Base-by-base conservation (phyloP, 2,113 vertebrate species). In the Varanus salvator region DNA sequence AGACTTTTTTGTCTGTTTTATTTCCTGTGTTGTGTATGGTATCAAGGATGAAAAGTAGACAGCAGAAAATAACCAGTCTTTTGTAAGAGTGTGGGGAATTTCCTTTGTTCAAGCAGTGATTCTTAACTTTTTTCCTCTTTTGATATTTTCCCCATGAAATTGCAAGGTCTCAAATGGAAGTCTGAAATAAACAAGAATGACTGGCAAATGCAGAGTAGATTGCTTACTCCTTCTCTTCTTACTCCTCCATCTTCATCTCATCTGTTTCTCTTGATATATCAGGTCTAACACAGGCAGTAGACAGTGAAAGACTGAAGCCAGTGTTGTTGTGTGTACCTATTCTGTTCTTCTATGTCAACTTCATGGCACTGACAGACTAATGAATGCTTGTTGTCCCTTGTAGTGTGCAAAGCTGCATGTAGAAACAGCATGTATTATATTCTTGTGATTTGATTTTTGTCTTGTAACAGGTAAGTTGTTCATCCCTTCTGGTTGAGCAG, bases 401-500 rank as follows among this genome's bases (percentile, higher is more conserved):
- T 60, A 77, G 52, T 75, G 66, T 89, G 54, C 52, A 66, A 66
- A 86, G 6, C 48, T 77, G 17, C 6, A 12, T 80, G 19, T 90
- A 38, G 34, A 48, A 89, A 7, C 74, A 5, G 0, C 54, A 91
- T 52, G 60, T 89, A 44, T 2, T 84, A 0, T 85, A 92, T 93
- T 86, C 54, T 84, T 0, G 72, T 74, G 34, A 77, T 95, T 29
- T 95, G 75, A 64, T 93, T 84, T 75, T 91, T 93, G 87, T 94
- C 9, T 90, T 90, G 44, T 89, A 80, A 93, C 93, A 99, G 98
- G 98, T 99, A 91, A 97, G 96, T 95, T 97, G 97, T 85, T 97
- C 98, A 6, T 98, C 98, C 89, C 95, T 98, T 94, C 93, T 98
- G 91, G 96, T 97, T 7, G 98, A 98, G 34, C 96, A 99, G 87